These are phyloP conservation scores for Rhodeus uyekii DNA, from an alignment of 2,797 vertebrate genomes.

Conservation along the genomic window DNA sequence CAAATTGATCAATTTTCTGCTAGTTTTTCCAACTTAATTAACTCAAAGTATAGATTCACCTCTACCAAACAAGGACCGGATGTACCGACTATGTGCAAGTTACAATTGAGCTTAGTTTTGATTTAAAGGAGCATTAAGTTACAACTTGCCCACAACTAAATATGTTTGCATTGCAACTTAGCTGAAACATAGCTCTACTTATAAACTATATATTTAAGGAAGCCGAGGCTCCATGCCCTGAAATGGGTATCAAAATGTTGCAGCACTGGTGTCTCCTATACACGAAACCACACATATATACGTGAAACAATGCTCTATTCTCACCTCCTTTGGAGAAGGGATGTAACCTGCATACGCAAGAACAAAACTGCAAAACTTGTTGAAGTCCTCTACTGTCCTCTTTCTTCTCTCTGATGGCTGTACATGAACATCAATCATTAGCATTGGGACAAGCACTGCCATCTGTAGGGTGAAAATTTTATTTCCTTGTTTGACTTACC, in stretches of 20 bases:
- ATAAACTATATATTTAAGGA: background rate
- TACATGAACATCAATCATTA: conserved; percentile 43
- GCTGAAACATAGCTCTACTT: background rate
- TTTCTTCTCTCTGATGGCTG: conserved; percentile 89
- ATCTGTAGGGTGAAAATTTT: background rate
- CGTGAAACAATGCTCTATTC: conserved; percentile 18
- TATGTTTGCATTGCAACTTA: background rate
- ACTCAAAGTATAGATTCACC: background rate
- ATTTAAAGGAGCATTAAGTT: background rate
- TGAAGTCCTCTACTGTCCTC: conserved; percentile 93
- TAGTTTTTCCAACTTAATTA: background rate
- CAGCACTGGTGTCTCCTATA: background rate
- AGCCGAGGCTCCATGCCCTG: background rate
- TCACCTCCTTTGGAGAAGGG: conserved; percentile 87
- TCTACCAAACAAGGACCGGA: background rate
- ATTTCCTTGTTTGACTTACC: conserved; percentile 68
- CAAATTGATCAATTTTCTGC: background rate
- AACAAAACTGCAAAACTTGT: conserved; percentile 94
- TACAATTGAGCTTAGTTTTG: background rate
- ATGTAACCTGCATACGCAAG: conserved; percentile 92
- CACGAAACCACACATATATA: background rate
- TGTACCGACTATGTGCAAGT: background rate
- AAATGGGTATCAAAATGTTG: background rate
- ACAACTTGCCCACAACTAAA: background rate
- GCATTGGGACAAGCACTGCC: conserved; percentile 3